Base-by-base conservation (phyloP, 2,113 vertebrate genomes). In the Lophochroa leadbeateri region DNA sequence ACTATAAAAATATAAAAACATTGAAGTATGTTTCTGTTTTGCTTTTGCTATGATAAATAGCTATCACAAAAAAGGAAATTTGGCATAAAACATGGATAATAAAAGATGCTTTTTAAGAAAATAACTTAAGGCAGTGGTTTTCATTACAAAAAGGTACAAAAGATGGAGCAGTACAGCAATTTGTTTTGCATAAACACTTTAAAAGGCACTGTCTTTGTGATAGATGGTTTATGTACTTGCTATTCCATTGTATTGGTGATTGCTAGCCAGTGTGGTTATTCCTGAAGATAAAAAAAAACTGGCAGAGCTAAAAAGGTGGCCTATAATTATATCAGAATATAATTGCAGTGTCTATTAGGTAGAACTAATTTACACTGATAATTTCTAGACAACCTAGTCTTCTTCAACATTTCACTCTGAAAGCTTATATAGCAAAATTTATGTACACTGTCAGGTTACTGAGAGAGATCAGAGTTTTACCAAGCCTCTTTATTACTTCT, bases 1-100 rank as follows among this genome's bases (percentile, higher is more conserved):
- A 77, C 41, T 90, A 80, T 57, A 92, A 91, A 94, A 90, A 91
- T 87, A 76, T 88, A 76, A 93, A 95, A 92, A 91, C 43, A 80
- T 2, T 86, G 75, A 97, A 91, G 35, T 50, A 70, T 69, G 19
- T 13, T 78, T 94, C 16, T 94, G 67, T 85, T 96, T 97, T 97
- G 55, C 49, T 97, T 94, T 96, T 94, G 37, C 78, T 94, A 52
- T 97, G 88, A 94, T 80, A 96, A 64, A 93, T 67, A 95, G 85
- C 89, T 93, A 96, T 78, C 58, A 89, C 23, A 90, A 94, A 63
- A 91, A 92, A 84, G 35, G 65, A n/a, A 77, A 95, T 81, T 17
- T 44, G 41, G 29, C 61, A 84, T 88, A 86, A 41, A 88, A 75
- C 67, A 86, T 23, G 47, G 49, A 55, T 43, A 95, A 91, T 90